Evolutionary conservation across 2,888 invertebrate genomes (phyloP).

Genomic region (Slavum lentiscoides): DNA sequence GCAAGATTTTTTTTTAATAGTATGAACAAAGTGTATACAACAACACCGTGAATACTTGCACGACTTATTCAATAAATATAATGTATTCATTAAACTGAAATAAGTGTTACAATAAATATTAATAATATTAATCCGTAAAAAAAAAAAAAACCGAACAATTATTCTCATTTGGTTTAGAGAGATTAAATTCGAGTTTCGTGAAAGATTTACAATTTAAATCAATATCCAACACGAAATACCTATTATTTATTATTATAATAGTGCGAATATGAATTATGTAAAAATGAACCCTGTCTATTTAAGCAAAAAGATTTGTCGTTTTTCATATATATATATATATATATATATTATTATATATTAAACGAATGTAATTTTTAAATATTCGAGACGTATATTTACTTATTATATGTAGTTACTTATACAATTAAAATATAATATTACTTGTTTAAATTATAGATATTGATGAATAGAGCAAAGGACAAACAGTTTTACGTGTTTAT

Average conservation of each 20-base stretch:
- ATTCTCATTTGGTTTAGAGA: neutral
- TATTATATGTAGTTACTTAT: slow-evolving; percentile 33
- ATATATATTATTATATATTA: neutral
- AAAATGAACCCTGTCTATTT: slow-evolving; percentile 50
- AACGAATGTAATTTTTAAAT: slow-evolving; percentile 28
- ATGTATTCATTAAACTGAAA: slow-evolving; percentile 6
- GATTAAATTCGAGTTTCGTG: slow-evolving; percentile 33
- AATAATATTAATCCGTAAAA: slow-evolving; percentile 8
- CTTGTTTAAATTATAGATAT: slow-evolving; percentile 30
- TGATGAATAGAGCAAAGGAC: slow-evolving; percentile 45
- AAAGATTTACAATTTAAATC: slow-evolving; percentile 13
- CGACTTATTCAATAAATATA: slow-evolving; percentile 38
- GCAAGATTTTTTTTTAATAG: slow-evolving; percentile 10
- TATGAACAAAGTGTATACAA: slow-evolving; percentile 30
- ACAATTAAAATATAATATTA: slow-evolving; percentile 39
- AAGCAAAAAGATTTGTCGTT: slow-evolving; percentile 45
- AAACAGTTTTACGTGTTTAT: slow-evolving; percentile 30
- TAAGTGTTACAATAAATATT: neutral
- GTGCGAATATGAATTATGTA: slow-evolving; percentile 46
- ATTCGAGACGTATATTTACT: slow-evolving; percentile 47
- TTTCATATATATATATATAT: neutral
- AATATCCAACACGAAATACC: slow-evolving; percentile 34
- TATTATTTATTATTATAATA: slow-evolving; percentile 28
- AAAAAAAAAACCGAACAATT: slow-evolving; percentile 25
- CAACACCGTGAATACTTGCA: slow-evolving; percentile 21